Conservation (phyloP, 2,797 vertebrate species). For the Rhadinocentrus ornatus region DNA sequence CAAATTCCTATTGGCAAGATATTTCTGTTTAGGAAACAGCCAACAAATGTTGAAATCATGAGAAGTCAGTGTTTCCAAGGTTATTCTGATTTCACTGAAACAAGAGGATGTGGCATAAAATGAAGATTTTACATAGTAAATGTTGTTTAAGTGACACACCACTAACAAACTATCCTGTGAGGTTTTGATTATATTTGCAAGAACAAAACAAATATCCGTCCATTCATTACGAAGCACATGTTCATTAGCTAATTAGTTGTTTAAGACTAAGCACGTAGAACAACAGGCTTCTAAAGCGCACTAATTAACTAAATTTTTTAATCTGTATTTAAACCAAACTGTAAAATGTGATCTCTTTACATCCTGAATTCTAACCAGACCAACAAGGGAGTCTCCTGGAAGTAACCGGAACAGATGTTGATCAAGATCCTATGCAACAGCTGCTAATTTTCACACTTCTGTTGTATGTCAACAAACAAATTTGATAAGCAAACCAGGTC, state of each 20-base stretch:
- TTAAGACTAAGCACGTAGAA: conserved; percentile 7
- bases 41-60: too few species aligned
- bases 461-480: conserved; percentile 1
- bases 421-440: conserved; percentile 3
- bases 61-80: not conserved
- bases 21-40: too few species aligned
- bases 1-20: not conserved
- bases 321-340: conserved; percentile 12
- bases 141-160: not conserved
- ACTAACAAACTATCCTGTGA: not conserved
- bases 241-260: conserved; percentile 17
- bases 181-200: not conserved
- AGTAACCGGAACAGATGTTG: conserved; percentile 1
- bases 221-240: not conserved
- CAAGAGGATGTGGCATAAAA: not conserved
- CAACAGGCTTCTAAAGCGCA: conserved; percentile 3
- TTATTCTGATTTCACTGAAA: not conserved
- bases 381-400: not conserved
- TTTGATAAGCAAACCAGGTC: not conserved
- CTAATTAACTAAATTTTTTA: conserved; percentile 26
- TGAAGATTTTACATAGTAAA: not conserved
- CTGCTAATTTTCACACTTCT: not conserved
- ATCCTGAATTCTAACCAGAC: conserved; percentile 12
- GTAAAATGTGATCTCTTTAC: conserved; percentile 12
- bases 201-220: not conserved